phyloP scores from a whole-genome alignment of 2,888 invertebrate genomes.

The Caenorhabditis virilis region DNA sequence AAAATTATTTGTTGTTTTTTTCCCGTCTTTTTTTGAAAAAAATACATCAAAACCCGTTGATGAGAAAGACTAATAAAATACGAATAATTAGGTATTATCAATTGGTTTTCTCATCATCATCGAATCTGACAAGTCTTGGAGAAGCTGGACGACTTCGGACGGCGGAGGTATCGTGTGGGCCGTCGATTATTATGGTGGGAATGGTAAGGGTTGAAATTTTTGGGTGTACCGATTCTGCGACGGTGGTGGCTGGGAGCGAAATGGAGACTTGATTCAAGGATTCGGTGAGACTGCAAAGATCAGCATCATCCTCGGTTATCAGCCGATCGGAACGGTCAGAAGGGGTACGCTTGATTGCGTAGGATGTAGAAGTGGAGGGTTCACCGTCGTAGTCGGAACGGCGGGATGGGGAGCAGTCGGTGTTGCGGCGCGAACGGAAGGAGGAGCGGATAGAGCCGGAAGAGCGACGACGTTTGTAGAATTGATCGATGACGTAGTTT shows the following conservation, averaged over 20 bases:
- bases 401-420: slow-evolving; percentile 44
- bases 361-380: not conserved
- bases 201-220: slow-evolving; percentile 15
- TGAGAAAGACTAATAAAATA: too few species aligned
- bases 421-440: slow-evolving; percentile 48
- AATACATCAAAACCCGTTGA: too few species aligned
- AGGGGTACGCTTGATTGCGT: not conserved
- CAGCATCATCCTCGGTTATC: slow-evolving; percentile 15
- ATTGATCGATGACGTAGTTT: slow-evolving; percentile 55
- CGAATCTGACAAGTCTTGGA: slow-evolving; percentile 38
- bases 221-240: not conserved
- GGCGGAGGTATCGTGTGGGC: too few species aligned
- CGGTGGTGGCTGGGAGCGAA: slow-evolving; percentile 7
- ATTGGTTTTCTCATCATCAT: slow-evolving; percentile 20
- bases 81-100: too few species aligned
- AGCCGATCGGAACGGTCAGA: not conserved
- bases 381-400: slow-evolving; percentile 33
- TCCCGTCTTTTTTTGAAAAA: too few species aligned
- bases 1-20: too few species aligned
- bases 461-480: slow-evolving; percentile 49
- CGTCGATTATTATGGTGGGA: slow-evolving; percentile 45
- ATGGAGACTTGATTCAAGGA: slow-evolving; percentile 25
- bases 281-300: slow-evolving; percentile 26
- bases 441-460: slow-evolving; percentile 51
- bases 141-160: slow-evolving; percentile 35